A percentile compares a stretch with the other conserved stretches of the same genome.
Evolutionary conservation across 2,797 vertebrate species (phyloP).

Genomic region (Scolopax rusticola): DNA sequence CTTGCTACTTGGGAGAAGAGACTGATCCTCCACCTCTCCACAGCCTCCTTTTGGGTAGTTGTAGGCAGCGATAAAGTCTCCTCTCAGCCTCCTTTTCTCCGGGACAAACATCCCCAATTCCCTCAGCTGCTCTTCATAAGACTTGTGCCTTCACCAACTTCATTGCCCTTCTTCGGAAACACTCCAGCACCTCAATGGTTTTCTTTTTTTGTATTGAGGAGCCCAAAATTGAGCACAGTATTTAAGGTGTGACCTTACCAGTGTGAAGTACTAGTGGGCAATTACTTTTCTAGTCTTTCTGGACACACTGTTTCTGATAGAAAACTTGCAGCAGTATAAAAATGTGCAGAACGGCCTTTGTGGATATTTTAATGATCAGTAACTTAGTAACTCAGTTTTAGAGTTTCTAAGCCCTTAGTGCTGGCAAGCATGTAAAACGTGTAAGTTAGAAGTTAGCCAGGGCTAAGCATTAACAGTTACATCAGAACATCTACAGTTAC

Average conservation of each 20-base stretch:
- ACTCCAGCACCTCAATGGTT: neutral
- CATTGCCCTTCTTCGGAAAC: neutral
- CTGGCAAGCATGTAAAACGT: rapidly evolving
- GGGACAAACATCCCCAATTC: neutral
- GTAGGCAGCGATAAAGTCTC: neutral
- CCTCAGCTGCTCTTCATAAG: neutral
- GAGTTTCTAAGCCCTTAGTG: neutral
- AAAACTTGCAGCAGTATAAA: neutral
- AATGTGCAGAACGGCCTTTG: neutral
- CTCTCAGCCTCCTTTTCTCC: neutral
- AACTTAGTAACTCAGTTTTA: neutral
- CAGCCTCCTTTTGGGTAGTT: neutral
- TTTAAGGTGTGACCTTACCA: rapidly evolving
- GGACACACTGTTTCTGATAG: neutral
- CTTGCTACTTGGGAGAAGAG: neutral
- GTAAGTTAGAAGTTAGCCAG: neutral
- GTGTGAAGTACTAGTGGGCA: too few species aligned
- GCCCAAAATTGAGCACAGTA: neutral
- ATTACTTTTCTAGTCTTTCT: neutral
- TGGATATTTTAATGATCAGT: neutral
- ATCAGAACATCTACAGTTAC: neutral
- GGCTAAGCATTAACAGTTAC: neutral
- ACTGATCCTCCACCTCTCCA: neutral
- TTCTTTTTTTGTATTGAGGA: neutral
- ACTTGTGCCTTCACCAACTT: neutral